Base-by-base conservation (phyloP, 2,113 vertebrate genomes). In the Potamarius usumacintae region DNA sequence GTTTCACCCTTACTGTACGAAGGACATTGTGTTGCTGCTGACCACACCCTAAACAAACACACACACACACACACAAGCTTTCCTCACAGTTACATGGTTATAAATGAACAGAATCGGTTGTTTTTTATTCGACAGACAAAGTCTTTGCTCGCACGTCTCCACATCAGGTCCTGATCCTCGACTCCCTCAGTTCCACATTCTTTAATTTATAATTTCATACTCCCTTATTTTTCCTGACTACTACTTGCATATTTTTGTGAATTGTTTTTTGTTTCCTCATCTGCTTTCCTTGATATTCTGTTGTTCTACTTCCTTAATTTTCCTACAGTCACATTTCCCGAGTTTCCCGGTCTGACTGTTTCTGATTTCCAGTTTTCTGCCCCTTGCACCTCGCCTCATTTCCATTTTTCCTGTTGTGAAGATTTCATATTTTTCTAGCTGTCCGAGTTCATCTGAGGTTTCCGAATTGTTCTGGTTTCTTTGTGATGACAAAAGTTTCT, bases 1-100 rank as follows among this genome's bases (percentile, higher is more conserved):
- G 72, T 85, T 78, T 78, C 30, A 58, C 18, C 6, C 17, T 85
- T 25, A 25, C 48, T 42, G 62, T 42, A 86, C 85, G 67, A 79
- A 67, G 6, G 53, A 65, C 58, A 52, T 15, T 77, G 69, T 50
- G 42, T 17, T 78, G 42, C 25, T 53, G 58, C 74, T 79, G 76
- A 65, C 58, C 60, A 55, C 60, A 34, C 85, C 48, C 52, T 27
- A 2, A 0, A 71, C 15, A 71, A 0, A 82, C 18, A 82, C 57
- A 65, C 63, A 71, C 15, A 71, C 0, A 82, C 18, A 82, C 57
- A 65, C 63, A 69, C 62, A 65, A 27, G 25, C 25, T 78, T 53
- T 27, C n/a, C 76, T 27, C 52, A 55, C 25, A 65, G 81, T 62
- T 63, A 48, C 60, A n/a, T 48, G 55, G 17, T 42, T 34, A 82